A percentile compares a stretch with the other conserved stretches of the same genome.
These are phyloP conservation scores for Silurus lanzhouensis DNA, from an alignment of 2,797 vertebrate species.

Conservation along the genomic window DNA sequence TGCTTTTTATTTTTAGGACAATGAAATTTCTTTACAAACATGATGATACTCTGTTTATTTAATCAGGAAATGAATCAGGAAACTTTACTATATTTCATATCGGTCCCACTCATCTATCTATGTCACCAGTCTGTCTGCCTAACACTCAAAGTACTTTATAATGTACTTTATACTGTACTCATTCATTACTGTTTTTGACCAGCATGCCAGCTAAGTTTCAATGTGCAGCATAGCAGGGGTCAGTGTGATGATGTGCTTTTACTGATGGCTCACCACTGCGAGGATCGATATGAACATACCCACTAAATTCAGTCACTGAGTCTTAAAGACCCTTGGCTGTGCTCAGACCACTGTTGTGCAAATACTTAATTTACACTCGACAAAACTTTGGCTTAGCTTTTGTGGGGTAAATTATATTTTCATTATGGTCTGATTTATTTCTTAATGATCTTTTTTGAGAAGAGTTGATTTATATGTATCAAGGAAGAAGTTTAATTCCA, in stretches of 20 bases:
- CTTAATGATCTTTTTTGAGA: background rate
- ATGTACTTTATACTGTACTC: background rate
- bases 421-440: background rate
- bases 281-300: conserved; percentile 14
- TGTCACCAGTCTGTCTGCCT: background rate
- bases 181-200: conserved; percentile 2
- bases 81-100: too few relatives aligned
- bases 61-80: too few relatives aligned
- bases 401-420: background rate
- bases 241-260: conserved; percentile 25
- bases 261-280: conserved; percentile 5
- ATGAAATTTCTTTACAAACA: too few relatives aligned
- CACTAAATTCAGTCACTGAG: conserved; percentile 52
- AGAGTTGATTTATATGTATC: background rate
- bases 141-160: background rate
- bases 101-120: too few relatives aligned
- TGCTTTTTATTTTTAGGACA: too few relatives aligned
- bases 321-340: conserved; percentile 41
- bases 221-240: conserved; percentile 13
- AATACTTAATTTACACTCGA: background rate
- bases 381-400: background rate
- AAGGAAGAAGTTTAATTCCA: background rate
- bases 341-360: background rate
- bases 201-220: background rate
- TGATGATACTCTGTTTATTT: background rate